Conservation (phyloP, 1,140 invertebrate species). For the Bombus sylvicola region DNA sequence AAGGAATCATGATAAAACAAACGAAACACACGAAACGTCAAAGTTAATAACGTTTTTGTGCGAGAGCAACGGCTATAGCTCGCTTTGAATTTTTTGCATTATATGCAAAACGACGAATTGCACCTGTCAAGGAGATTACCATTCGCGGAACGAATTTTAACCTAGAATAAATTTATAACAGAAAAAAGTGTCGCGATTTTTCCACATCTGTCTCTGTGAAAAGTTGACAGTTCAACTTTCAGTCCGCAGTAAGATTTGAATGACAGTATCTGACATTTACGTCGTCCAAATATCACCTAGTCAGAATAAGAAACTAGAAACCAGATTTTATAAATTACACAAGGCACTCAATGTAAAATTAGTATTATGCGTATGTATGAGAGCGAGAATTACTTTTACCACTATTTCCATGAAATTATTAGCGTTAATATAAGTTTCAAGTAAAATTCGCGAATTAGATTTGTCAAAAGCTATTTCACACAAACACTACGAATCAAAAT, state of each 20-base stretch:
- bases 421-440: not conserved
- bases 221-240: not conserved
- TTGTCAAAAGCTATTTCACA: too few relatives aligned
- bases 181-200: not conserved
- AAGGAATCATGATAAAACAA: not conserved
- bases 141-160: constrained; percentile 2
- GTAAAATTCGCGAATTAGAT: not conserved
- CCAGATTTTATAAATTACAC: not conserved
- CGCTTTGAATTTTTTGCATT: not conserved
- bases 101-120: constrained; percentile 18
- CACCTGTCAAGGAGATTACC: constrained; percentile 19
- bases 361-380: not conserved
- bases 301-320: not conserved
- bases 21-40: not conserved
- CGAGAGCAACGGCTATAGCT: too few relatives aligned
- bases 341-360: not conserved
- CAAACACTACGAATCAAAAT: not conserved
- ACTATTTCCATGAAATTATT: not conserved
- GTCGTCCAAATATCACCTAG: not conserved
- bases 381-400: not conserved
- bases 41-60: constrained; percentile 15
- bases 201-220: not conserved
- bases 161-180: not conserved
- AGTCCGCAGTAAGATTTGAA: not conserved
- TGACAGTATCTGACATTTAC: too few relatives aligned